Conservation (phyloP, 2,888 invertebrate genomes). For the Oxystoma pomonae region DNA sequence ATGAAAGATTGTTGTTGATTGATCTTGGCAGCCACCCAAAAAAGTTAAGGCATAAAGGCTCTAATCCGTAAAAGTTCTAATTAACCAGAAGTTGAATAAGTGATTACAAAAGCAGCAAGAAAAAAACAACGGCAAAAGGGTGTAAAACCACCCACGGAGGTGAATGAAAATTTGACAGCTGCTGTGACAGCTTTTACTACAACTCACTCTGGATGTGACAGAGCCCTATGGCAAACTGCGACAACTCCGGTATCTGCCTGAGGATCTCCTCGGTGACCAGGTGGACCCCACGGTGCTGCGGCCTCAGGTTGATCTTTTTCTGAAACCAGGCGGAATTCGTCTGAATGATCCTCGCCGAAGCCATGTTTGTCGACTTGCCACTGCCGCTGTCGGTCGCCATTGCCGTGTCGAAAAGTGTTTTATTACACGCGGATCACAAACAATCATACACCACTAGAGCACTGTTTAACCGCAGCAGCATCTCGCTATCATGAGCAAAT, state of each 20-base stretch:
- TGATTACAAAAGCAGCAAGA: too few species aligned
- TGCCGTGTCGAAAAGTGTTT: constrained; percentile 45
- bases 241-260: constrained; percentile 89
- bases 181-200: not conserved
- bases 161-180: not conserved
- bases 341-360: constrained; percentile 83
- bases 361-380: constrained; percentile 70
- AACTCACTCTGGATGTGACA: constrained; percentile 96
- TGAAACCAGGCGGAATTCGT: constrained; percentile 98
- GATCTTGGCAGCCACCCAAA: too few species aligned
- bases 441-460: constrained; percentile 39
- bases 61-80: too few species aligned
- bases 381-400: constrained; percentile 49
- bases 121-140: not conserved
- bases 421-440: constrained; percentile 34
- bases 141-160: not conserved
- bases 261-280: constrained; percentile 95
- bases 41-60: too few species aligned
- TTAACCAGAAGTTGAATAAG: too few species aligned
- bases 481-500: constrained; percentile 68
- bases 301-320: constrained; percentile 92
- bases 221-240: constrained; percentile 91
- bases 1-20: too few species aligned
- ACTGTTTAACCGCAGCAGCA: constrained; percentile 54
- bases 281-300: constrained; percentile 95